These are phyloP conservation scores for Australoheros scitulus DNA, from an alignment of 2,113 vertebrate genomes.

Conservation along the genomic window DNA sequence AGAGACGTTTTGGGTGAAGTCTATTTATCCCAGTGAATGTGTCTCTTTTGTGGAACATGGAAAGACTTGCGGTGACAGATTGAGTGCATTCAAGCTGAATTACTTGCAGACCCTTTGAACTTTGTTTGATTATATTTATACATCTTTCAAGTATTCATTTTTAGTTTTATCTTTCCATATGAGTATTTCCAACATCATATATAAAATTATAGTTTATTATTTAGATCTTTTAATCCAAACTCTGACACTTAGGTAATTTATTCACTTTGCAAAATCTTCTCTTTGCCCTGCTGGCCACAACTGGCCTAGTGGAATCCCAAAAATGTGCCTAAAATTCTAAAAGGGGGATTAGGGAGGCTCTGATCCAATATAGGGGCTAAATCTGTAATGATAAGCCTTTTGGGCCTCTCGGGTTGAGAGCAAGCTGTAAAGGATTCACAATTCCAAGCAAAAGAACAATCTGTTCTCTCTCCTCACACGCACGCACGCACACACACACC, in stretches of 20 bases:
- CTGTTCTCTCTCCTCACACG: conserved; percentile 64
- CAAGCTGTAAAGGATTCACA: conserved; percentile 66
- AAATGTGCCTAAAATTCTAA: conserved; percentile 77
- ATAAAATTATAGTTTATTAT: neutral
- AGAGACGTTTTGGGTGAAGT: conserved; percentile 14
- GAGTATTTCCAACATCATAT: neutral
- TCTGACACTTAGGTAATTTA: neutral
- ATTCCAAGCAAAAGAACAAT: conserved; percentile 68
- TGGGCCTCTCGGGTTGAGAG: conserved; percentile 34
- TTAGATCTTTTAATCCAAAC: neutral
- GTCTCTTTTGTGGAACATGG: conserved; percentile 32
- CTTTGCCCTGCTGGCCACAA: conserved; percentile 45
- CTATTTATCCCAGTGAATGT: conserved; percentile 24
- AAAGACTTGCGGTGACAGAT: neutral
- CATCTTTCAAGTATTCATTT: neutral
- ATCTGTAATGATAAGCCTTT: conserved; percentile 71
- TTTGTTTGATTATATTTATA: neutral
- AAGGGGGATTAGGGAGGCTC: conserved; percentile 71
- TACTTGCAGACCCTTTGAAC: neutral
- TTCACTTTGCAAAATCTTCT: neutral
- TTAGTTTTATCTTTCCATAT: neutral
- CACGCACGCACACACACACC: conserved; percentile 44
- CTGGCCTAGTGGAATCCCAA: conserved; percentile 71
- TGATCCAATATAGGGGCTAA: conserved; percentile 56
- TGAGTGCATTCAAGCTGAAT: neutral